Evolutionary conservation across 2,888 invertebrate species (phyloP).

Genomic region (Aphidius colemani): DNA sequence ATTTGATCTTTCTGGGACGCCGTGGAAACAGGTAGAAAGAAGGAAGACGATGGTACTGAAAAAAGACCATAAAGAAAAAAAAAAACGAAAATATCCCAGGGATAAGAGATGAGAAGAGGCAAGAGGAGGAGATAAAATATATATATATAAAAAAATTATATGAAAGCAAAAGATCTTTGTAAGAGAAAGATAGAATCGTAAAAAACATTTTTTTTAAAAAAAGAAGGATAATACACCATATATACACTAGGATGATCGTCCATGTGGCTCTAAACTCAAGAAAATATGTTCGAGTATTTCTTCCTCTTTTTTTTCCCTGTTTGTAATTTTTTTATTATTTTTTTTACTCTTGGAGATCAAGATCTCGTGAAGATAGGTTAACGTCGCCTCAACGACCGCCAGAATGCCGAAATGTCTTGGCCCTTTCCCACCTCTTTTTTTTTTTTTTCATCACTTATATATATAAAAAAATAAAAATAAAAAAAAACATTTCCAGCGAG

Average conservation of each 20-base stretch:
- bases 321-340: constrained; percentile 19
- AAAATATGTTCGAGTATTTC: constrained; percentile 45
- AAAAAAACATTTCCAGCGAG: background rate
- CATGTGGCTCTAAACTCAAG: constrained; percentile 48
- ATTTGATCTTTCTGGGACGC: constrained; percentile 34
- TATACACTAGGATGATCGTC: constrained; percentile 26
- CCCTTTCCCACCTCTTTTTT: constrained; percentile 20
- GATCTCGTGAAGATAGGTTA: background rate
- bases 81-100: background rate
- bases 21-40: constrained; percentile 36
- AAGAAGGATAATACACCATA: constrained; percentile 18
- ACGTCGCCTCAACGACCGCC: constrained; percentile 20
- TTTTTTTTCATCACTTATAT: background rate
- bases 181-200: background rate
- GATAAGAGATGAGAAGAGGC: background rate
- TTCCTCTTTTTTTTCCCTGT: constrained; percentile 35
- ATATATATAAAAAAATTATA: constrained; percentile 16
- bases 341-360: constrained; percentile 18
- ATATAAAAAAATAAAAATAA: no score
- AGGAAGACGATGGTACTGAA: constrained; percentile 18
- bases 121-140: constrained; percentile 23
- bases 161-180: background rate
- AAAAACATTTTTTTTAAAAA: constrained; percentile 18
- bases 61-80: constrained; percentile 1
- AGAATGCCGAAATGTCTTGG: constrained; percentile 35